Evolutionary conservation across 2,113 vertebrate genomes (phyloP).

Genomic region (Cyprinus carpio): DNA sequence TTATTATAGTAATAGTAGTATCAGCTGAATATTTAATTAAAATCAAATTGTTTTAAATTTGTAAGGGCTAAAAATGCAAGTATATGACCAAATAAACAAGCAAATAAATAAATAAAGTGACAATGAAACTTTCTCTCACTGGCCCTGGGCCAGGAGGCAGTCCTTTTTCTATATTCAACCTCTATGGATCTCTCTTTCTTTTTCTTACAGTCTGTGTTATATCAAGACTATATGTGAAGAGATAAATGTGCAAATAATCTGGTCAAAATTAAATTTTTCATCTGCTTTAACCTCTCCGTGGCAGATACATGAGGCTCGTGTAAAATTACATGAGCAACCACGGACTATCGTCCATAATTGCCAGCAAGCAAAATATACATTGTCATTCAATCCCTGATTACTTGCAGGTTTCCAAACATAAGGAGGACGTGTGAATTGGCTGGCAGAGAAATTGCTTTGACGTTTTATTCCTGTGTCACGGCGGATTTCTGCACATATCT

Average conservation of each 20-base stretch:
- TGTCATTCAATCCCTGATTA: constrained; percentile 42
- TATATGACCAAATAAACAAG: not conserved
- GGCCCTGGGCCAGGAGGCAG: not conserved
- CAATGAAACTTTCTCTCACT: not conserved
- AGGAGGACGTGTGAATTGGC: constrained; percentile 62
- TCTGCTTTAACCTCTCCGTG: not conserved
- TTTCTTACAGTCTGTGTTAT: not conserved
- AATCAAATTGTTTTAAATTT: not conserved
- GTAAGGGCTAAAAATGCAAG: not conserved
- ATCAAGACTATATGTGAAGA: not conserved
- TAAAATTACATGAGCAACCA: constrained; percentile 44
- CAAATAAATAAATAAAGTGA: not conserved
- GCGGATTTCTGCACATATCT: constrained; percentile 62
- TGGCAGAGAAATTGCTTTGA: constrained; percentile 69
- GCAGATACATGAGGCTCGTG: not conserved
- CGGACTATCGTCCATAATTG: constrained; percentile 43
- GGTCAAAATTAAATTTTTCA: not conserved
- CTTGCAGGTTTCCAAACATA: constrained; percentile 50
- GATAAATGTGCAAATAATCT: not conserved
- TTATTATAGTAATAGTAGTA: not conserved
- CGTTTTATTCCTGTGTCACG: constrained; percentile 65
- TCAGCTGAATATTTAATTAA: not conserved
- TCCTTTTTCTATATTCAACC: not conserved
- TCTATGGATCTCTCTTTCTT: not conserved
- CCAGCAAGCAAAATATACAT: constrained; percentile 49